A percentile compares a stretch with the other conserved stretches of the same genome.
These are phyloP conservation scores for Ursus arctos DNA, from an alignment of 2,113 vertebrate species.

Conservation along the genomic window DNA sequence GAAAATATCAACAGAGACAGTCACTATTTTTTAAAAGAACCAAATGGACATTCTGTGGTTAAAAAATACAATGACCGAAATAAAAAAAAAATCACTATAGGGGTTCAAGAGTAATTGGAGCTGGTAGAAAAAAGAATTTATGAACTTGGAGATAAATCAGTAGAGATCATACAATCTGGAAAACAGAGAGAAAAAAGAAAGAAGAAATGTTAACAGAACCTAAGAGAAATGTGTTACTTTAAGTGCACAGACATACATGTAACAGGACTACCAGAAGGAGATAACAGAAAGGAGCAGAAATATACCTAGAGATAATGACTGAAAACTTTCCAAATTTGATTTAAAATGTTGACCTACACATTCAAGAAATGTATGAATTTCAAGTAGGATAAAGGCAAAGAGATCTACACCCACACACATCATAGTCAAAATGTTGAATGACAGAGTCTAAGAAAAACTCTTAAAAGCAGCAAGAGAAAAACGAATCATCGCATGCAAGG, in stretches of 20 bases:
- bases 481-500: neutral
- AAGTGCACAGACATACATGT: neutral
- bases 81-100: neutral
- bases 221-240: neutral
- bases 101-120: neutral
- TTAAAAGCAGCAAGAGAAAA: neutral
- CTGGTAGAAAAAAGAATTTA: neutral
- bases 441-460: slow-evolving; percentile 21
- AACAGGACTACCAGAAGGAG: neutral
- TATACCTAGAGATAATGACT: neutral
- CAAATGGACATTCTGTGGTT: neutral
- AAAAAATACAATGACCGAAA: neutral
- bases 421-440: neutral
- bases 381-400: neutral
- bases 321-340: neutral
- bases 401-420: neutral
- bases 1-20: neutral
- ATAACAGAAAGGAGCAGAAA: neutral
- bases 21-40: neutral
- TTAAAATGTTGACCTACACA: neutral
- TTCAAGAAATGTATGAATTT: neutral
- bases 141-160: neutral
- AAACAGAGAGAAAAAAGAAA: neutral
- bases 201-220: neutral
- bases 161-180: neutral